These are phyloP conservation scores for Crepidodera aurea DNA, from an alignment of 2,888 invertebrate species.

Conservation along the genomic window DNA sequence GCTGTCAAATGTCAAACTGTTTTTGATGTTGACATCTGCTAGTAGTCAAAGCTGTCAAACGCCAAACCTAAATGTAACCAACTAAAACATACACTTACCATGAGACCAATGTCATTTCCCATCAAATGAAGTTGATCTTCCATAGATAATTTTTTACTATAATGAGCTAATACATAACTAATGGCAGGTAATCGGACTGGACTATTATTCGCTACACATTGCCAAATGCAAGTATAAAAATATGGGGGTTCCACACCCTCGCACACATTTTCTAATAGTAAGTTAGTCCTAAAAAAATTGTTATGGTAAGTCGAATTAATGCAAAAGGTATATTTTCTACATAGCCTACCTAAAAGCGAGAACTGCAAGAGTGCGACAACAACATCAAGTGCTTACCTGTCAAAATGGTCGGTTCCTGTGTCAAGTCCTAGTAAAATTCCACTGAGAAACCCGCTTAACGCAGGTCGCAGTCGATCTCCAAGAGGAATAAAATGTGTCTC, in stretches of 20 bases:
- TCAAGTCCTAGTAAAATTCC: slow-evolving; percentile 89
- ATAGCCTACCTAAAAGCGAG: no score
- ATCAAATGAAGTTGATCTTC: slow-evolving; percentile 84
- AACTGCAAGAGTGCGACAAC: no score
- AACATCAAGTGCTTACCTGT: slow-evolving; percentile 72
- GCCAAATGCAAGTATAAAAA: slow-evolving; percentile 91
- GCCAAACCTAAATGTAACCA: no score
- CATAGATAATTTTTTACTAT: slow-evolving; percentile 79
- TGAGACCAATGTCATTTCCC: slow-evolving; percentile 83
- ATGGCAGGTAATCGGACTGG: slow-evolving; percentile 83
- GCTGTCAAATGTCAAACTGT: no score
- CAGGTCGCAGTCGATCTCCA: slow-evolving; percentile 78
- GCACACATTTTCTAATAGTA: slow-evolving; percentile 74
- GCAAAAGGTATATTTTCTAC: no score
- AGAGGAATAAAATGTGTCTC: slow-evolving; percentile 89
- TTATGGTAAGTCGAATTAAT: no score
- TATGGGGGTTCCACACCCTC: slow-evolving; percentile 78
- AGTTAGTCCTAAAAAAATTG: slow-evolving; percentile 65
- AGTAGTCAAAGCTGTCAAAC: no score
- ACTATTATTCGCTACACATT: slow-evolving; percentile 82
- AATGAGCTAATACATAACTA: slow-evolving; percentile 80
- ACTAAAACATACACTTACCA: slow-evolving; percentile 75
- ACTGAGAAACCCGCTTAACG: slow-evolving; percentile 86
- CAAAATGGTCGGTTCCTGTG: slow-evolving; percentile 84
- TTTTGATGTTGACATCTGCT: no score